Percentiles rank a stretch among this genome's conserved stretches.
phyloP scores from a whole-genome alignment of 2,797 vertebrate species.

The Ispidina picta region DNA sequence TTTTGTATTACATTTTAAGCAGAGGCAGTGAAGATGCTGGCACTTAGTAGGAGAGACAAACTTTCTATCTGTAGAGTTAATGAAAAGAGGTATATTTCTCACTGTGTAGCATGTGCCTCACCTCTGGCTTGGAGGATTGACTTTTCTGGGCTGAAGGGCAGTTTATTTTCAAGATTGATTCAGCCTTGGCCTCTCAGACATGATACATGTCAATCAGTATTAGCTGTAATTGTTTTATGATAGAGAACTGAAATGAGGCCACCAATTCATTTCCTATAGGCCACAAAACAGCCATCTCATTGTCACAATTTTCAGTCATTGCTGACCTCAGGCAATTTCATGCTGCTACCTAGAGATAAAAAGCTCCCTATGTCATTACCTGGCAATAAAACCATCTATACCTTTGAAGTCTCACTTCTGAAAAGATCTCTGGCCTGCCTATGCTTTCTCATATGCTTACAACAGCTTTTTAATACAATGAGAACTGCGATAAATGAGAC shows the following conservation, averaged over 20 bases:
- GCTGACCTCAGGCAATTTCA: conserved; percentile 53
- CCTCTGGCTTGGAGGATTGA: conserved; percentile 4
- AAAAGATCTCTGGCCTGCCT: neutral
- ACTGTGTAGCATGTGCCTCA: neutral
- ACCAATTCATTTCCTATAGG: conserved; percentile 35
- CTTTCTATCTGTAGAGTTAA: neutral
- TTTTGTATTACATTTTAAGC: neutral
- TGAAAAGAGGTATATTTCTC: neutral
- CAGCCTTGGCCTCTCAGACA: conserved; percentile 5
- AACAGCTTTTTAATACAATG: neutral
- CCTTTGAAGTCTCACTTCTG: neutral
- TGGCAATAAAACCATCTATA: conserved; percentile 21
- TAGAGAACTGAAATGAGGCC: conserved; percentile 40
- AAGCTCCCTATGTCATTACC: conserved; percentile 35
- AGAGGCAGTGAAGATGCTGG: neutral
- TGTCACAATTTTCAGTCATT: conserved; percentile 46
- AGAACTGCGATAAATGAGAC: neutral
- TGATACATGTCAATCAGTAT: conserved; percentile 51
- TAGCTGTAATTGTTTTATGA: conserved; percentile 61
- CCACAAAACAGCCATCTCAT: conserved; percentile 46
- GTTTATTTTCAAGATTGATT: conserved; percentile 49
- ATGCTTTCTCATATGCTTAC: neutral
- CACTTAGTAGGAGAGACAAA: neutral
- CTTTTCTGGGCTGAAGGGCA: conserved; percentile 37
- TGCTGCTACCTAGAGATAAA: neutral